Evolutionary conservation across 2,113 vertebrate genomes (phyloP).

Genomic region (Lophius piscatorius): DNA sequence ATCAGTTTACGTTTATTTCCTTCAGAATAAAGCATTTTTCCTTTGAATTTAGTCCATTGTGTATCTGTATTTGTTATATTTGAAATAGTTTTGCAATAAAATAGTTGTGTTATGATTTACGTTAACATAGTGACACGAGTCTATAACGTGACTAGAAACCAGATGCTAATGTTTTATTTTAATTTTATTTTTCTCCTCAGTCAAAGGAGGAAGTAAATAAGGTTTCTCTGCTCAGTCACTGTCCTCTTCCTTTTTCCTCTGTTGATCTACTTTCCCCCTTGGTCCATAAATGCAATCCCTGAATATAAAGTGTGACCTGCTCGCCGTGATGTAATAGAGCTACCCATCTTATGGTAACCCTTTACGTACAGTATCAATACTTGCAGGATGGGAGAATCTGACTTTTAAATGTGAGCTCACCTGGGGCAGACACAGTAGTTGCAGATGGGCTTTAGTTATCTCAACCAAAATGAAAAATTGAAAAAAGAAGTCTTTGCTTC

Average conservation of each 20-base stretch:
- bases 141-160: neutral
- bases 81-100: neutral
- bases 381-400: neutral
- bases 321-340: too few relatives aligned
- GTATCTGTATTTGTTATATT: neutral
- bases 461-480: neutral
- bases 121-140: neutral
- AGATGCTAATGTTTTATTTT: conserved; percentile 23
- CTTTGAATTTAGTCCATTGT: neutral
- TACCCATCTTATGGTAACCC: too few relatives aligned
- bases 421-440: neutral
- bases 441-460: neutral
- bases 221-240: conserved; percentile 55
- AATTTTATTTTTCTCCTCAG: conserved; percentile 53
- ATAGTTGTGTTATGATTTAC: neutral
- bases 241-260: neutral
- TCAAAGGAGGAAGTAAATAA: conserved; percentile 73
- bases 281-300: neutral
- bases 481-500: too few relatives aligned
- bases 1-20: too few relatives aligned
- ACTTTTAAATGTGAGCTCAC: neutral
- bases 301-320: neutral
- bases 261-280: conserved; percentile 2
- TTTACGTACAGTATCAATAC: neutral
- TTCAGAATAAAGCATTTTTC: neutral